Percentiles rank a stretch among this genome's conserved stretches.
Evolutionary conservation across 2,888 invertebrate genomes (phyloP).

Genomic region (Mythimna loreyi): DNA sequence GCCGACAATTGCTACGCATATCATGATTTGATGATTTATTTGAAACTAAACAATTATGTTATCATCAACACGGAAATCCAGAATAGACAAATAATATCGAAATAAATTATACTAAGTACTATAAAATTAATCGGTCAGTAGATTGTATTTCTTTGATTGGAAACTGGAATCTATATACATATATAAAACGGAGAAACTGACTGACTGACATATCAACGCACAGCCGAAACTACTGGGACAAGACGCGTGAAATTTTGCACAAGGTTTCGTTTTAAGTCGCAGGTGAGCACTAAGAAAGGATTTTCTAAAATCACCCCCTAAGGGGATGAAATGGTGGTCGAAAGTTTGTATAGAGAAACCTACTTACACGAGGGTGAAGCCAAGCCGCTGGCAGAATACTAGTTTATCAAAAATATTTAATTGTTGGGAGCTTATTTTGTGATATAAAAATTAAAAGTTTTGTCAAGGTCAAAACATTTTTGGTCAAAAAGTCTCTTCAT

Average conservation of each 20-base stretch:
- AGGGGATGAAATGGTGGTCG: no score
- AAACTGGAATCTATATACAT: neutral
- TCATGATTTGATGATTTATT: neutral
- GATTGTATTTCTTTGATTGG: slow-evolving; percentile 4
- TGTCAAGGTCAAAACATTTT: slow-evolving; percentile 33
- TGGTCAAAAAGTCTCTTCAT: slow-evolving; percentile 3
- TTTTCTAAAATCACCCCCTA: no score
- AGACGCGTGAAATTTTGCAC: no score
- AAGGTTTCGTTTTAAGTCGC: no score
- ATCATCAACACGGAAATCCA: slow-evolving; percentile 7
- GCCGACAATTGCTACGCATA: slow-evolving; percentile 12
- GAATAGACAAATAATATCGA: slow-evolving; percentile 1
- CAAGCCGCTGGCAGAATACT: no score
- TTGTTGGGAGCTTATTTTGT: slow-evolving; percentile 10
- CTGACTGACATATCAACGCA: no score
- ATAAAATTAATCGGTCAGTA: slow-evolving; percentile 18
- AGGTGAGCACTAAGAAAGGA: no score
- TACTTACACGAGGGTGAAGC: no score
- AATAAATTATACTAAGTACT: neutral
- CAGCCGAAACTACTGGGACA: no score
- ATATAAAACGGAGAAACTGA: no score
- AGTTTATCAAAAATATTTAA: neutral
- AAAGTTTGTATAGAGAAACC: no score
- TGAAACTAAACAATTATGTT: neutral
- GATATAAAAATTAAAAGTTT: slow-evolving; percentile 21